A percentile compares a stretch with the other conserved stretches of the same genome.
Conservation (phyloP, 2,113 vertebrate species). For the Gallinago undulata region DNA sequence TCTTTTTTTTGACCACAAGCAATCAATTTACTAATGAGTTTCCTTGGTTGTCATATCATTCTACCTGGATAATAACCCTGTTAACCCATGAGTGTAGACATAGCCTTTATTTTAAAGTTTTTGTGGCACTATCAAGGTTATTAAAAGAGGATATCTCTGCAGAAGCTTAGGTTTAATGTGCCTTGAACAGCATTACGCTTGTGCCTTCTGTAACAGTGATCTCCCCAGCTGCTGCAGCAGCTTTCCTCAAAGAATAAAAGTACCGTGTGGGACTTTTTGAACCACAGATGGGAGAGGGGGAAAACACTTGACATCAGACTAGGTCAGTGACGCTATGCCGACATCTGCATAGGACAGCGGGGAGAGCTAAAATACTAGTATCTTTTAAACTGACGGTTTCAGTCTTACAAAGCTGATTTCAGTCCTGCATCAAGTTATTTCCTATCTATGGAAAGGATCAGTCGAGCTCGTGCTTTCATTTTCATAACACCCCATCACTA, state of each 20-base stretch:
- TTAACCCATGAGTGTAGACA: not conserved
- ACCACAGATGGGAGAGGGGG: not conserved
- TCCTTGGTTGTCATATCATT: not conserved
- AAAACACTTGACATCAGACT: not conserved
- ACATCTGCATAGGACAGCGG: not conserved
- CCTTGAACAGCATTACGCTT: not conserved
- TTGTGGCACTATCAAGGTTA: not conserved
- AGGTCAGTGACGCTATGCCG: not conserved
- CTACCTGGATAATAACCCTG: not conserved
- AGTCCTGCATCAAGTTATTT: conserved; percentile 12
- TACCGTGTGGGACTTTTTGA: conserved; percentile 22
- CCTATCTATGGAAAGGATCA: conserved; percentile 52
- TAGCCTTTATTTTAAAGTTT: not conserved
- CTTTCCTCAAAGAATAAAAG: conserved; percentile 15
- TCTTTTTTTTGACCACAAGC: not conserved
- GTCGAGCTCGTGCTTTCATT: conserved; percentile 38
- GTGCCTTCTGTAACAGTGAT: not conserved
- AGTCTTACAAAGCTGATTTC: not conserved
- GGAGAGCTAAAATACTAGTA: not conserved
- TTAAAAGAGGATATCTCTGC: not conserved
- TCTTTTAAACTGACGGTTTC: conserved; percentile 53
- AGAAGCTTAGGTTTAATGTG: not conserved
- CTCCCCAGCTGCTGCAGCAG: not conserved
- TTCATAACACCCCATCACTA: not conserved
- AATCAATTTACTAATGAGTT: not conserved